A percentile compares a stretch with the other conserved stretches of the same genome.
These are phyloP conservation scores for Eospalax fontanierii DNA, from an alignment of 2,797 vertebrate species.

Conservation along the genomic window DNA sequence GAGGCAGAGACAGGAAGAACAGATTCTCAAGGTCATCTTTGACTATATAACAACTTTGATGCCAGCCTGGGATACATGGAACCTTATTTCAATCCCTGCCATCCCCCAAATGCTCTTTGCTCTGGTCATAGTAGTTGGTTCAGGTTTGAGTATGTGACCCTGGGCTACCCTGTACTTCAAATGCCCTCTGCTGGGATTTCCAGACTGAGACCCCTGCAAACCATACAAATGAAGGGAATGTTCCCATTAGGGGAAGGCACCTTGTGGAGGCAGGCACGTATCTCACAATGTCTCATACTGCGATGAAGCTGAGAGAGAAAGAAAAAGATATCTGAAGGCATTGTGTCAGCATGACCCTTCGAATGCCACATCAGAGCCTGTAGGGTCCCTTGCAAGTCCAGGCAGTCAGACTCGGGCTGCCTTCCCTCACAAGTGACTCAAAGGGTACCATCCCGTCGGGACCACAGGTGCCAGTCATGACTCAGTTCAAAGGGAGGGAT, in stretches of 20 bases:
- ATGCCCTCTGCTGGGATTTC: conserved; percentile 12
- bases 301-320: background rate
- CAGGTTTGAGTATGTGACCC: background rate
- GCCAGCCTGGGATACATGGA: background rate
- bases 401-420: background rate
- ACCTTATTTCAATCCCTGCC: background rate
- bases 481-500: background rate
- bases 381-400: background rate
- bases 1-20: background rate
- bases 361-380: background rate
- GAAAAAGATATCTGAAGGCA: background rate
- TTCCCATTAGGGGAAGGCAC: background rate
- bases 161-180: background rate
- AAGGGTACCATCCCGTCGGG: background rate
- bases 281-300: background rate
- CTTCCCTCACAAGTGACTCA: background rate
- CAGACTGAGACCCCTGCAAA: background rate
- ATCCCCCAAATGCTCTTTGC: background rate
- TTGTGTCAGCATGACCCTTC: background rate
- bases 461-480: background rate
- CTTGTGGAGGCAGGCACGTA: background rate
- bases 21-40: background rate
- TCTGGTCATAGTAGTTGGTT: background rate
- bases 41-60: background rate
- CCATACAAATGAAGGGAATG: background rate